Evolutionary conservation across 2,888 invertebrate genomes (phyloP).

Genomic region (Clunio marinus): DNA sequence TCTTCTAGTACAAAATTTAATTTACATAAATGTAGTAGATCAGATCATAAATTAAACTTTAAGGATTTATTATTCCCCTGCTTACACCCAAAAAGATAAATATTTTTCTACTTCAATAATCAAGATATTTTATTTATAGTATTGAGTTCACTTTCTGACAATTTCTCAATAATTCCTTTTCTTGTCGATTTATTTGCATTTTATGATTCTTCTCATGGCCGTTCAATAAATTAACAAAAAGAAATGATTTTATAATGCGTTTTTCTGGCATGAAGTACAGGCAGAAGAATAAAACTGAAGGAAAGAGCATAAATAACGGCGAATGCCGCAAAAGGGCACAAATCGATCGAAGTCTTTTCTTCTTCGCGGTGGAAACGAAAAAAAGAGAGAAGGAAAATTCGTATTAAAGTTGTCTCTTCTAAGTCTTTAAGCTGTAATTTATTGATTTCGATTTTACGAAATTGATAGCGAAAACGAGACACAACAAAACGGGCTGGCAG

Average conservation of each 20-base stretch:
- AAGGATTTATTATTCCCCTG: too few relatives aligned
- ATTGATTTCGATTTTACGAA: constrained; percentile 38
- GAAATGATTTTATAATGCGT: constrained; percentile 33
- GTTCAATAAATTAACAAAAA: constrained; percentile 30
- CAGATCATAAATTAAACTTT: too few relatives aligned
- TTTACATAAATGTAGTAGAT: too few relatives aligned
- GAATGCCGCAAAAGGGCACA: constrained; percentile 26
- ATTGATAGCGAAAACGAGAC: constrained; percentile 34
- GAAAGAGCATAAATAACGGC: constrained; percentile 37
- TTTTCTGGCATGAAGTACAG: not conserved
- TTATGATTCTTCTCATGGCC: constrained; percentile 19
- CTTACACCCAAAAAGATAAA: too few relatives aligned
- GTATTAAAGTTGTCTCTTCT: constrained; percentile 39
- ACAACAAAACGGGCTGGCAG: constrained; percentile 4
- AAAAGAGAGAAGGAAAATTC: constrained; percentile 20
- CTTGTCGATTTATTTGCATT: constrained; percentile 21
- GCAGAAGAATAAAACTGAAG: not conserved
- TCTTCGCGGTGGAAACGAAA: not conserved
- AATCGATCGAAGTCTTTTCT: constrained; percentile 20
- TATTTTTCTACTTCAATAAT: too few relatives aligned
- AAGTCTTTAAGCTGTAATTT: constrained; percentile 39
- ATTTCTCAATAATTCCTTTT: constrained; percentile 16
- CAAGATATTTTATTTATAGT: constrained; percentile 5
- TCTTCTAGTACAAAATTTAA: too few relatives aligned
- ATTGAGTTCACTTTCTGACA: constrained; percentile 14